Base-by-base conservation (phyloP, 2,113 vertebrate species). In the Oncorhynchus clarkii region DNA sequence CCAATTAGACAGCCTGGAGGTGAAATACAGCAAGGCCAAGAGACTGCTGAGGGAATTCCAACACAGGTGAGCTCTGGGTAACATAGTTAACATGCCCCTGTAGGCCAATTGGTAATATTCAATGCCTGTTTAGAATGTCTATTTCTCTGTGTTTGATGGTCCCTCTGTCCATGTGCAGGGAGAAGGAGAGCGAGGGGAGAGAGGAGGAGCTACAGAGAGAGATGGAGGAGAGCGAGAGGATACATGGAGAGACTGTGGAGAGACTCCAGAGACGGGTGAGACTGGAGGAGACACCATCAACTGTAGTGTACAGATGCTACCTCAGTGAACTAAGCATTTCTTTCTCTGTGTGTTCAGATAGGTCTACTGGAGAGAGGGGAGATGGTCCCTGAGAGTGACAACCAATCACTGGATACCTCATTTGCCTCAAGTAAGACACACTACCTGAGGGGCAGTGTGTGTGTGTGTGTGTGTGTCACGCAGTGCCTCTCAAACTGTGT, bases 21-120 rank as follows among this genome's bases (percentile, higher is more conserved):
- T 94, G 78, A 96, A 95, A 86, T 97, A 97, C 86, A 92, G 20
- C 84, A 95, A 96, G 76, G 95, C 95, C 67, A 96, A 95, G 86
- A 94, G 92, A 71, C 87, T 96, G 77, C 89, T 97, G 79, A 94
- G 95, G 88, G 95, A 96, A 76, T 95, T 94, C 88, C 94, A 96
- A 78, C 93, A 91, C 83, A 96, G 96, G 96, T 97, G 89, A 89
- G 90, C 71, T 66, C 34, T 34, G 29, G 18, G 39, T 29, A 20
- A 16, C 49, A 1, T 51, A 51, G 51, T 54, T 18, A 54, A 54
- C 51, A 54, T 54, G 14, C 16, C 51, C 12, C 51, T 54, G 14
- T 54, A 54, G 51, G 51, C 4, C 51, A 54, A 18, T 18, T 45
- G 39, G 9, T 45, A 11, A 45, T 18, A 54, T 54, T 54, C 51